phyloP scores from a whole-genome alignment of 35 echinoderm and acorn worm genomes.

The Heliocidaris erythrogramma region DNA sequence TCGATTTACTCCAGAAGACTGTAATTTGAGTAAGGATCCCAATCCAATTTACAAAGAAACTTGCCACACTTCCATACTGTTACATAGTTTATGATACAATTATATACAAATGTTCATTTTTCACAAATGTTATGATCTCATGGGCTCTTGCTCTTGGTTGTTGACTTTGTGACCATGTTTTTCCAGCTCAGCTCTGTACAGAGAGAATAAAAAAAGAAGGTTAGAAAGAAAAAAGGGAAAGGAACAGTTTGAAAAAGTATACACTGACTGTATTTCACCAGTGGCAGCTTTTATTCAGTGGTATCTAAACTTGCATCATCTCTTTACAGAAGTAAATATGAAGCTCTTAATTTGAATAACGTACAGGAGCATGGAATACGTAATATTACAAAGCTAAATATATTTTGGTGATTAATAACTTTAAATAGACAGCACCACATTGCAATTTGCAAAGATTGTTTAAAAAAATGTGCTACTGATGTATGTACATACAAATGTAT shows the following conservation, averaged over 20 bases:
- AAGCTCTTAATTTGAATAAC: too few species aligned
- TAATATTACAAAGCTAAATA: too few species aligned
- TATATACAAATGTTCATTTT: constrained; percentile 1
- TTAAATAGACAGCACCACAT: too few species aligned
- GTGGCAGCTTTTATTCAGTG: too few species aligned
- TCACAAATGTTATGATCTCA: constrained; percentile 16
- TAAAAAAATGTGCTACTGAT: too few species aligned
- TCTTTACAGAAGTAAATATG: too few species aligned
- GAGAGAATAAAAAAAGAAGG: not conserved
- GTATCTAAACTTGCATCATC: too few species aligned
- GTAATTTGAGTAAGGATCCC: not conserved
- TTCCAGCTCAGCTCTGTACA: constrained; percentile 26
- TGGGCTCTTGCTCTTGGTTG: constrained; percentile 35
- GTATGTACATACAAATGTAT: too few species aligned
- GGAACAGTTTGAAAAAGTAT: not conserved
- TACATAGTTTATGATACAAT: constrained; percentile 17
- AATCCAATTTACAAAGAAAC: not conserved
- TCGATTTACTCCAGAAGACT: not conserved
- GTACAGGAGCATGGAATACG: too few species aligned
- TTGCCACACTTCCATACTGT: not conserved
- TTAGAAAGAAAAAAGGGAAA: not conserved
- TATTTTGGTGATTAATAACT: too few species aligned
- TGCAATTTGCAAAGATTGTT: too few species aligned
- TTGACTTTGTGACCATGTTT: constrained; percentile 44
- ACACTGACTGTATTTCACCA: too few species aligned